A percentile compares a stretch with the other conserved stretches of the same genome.
These are phyloP conservation scores for Berghia stephanieae DNA, from an alignment of 1,140 invertebrate species.

Conservation along the genomic window DNA sequence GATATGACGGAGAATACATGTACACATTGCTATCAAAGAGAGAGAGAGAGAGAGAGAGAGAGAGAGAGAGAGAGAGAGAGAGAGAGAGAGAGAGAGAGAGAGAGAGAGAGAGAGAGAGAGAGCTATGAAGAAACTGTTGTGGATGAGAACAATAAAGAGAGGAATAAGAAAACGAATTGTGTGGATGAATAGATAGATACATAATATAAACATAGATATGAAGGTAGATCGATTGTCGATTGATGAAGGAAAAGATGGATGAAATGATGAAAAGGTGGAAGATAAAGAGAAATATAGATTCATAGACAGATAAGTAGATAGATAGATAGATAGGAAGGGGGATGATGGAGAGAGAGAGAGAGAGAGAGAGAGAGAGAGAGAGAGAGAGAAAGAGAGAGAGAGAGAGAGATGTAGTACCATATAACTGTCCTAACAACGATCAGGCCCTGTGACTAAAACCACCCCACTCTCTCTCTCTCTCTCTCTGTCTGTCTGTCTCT, in stretches of 20 bases:
- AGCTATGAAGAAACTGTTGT: not conserved
- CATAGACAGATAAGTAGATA: not conserved
- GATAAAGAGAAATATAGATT: not conserved
- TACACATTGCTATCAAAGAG: too few relatives aligned
- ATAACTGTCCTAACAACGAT: not conserved
- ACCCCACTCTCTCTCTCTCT: not conserved
- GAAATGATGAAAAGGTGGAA: too few relatives aligned
- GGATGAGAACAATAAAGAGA: too few relatives aligned
- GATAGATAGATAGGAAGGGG: not conserved
- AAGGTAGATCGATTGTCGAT: too few relatives aligned
- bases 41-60: conserved; percentile 16
- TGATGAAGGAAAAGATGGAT: too few relatives aligned
- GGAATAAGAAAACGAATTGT: too few relatives aligned
- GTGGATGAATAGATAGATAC: too few relatives aligned
- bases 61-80: conserved; percentile 21
- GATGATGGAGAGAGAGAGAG: conserved; percentile 3
- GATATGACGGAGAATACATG: too few relatives aligned
- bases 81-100: conserved; percentile 18
- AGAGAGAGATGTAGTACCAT: not conserved
- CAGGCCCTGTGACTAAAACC: not conserved
- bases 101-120: conserved; percentile 14
- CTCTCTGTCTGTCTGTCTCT: not conserved
- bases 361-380: conserved; percentile 17
- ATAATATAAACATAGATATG: too few relatives aligned
- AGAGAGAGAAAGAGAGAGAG: conserved; percentile 10